Evolutionary conservation across 1,140 invertebrate species (phyloP), one percentile per base, ranked within the genome.

Genomic region (Drosophila lacteicornis): DNA sequence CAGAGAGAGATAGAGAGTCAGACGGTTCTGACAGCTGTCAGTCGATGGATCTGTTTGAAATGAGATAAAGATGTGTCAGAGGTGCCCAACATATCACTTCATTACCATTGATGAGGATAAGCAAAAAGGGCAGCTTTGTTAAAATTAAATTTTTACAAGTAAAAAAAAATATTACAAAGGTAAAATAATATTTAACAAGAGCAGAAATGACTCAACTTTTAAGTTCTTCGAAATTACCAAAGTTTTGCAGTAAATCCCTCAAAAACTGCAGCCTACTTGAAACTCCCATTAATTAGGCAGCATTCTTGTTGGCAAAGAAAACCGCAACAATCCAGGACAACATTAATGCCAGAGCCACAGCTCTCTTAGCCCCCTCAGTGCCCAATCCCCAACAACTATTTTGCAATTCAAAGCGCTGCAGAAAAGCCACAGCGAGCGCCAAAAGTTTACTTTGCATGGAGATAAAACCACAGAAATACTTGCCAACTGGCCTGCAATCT

Each of bases 361-460:
- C 43, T 36, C 25, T 11, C 51, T 46, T 74, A 61, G 25, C 43
- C 25, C 61, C 45, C 7, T 17, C 22, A 11, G 6, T 15, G 25
- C 12, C 59, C 22, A 25, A 25, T 25, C 22, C 58, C 51, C 66
- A 43, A 40, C 79, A 82, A 83, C 80, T 87, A 79, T 74, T 87
- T 78, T 80, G 80, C 82, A 85, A 77, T 77, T 66, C 59, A 57
- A 71, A 65, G 53, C 49, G 42, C 33, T 65, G 82, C 73, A 78
- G 80, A 87, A 38, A 77, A 76, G 71, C 84, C 81, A 66, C 73
- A 80, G 60, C 60, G 53, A 49, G 65, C 53, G 77, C 76, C 58
- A 87, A 88, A 88, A 88, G 74, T 81, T 88, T 83, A 70, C 80
- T 87, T 90, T 81, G 84, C 84, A 84, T 88, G 75, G 73, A 87